Evolutionary conservation across 2,113 vertebrate genomes (phyloP).

Genomic region (Lophius piscatorius): DNA sequence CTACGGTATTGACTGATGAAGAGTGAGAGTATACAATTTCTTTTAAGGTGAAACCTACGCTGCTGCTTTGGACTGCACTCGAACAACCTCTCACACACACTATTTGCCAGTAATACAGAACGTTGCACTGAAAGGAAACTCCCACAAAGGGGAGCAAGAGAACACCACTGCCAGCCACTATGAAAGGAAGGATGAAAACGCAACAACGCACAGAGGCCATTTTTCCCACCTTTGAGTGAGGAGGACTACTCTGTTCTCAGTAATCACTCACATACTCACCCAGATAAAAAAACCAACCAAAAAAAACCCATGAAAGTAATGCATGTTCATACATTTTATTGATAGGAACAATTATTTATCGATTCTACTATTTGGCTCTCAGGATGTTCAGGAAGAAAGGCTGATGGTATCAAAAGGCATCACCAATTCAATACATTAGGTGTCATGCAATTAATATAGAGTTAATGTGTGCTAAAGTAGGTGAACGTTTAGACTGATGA

Average conservation of each 20-base stretch:
- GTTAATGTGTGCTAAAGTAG: not conserved
- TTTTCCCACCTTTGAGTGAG: constrained; percentile 46
- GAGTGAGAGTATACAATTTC: not conserved
- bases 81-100: constrained; percentile 51
- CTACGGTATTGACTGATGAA: constrained; percentile 23
- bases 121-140: constrained; percentile 51
- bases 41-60: constrained; percentile 32
- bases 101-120: constrained; percentile 24
- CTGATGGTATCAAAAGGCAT: not conserved
- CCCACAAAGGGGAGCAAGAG: constrained; percentile 77
- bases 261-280: not conserved
- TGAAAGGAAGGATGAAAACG: constrained; percentile 63
- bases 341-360: constrained; percentile 1
- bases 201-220: constrained; percentile 68
- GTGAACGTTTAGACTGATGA: constrained; percentile 5
- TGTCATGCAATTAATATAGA: constrained; percentile 11
- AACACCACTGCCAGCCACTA: constrained; percentile 57
- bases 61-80: constrained; percentile 49
- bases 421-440: constrained; percentile 36
- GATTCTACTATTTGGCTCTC: not conserved
- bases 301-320: not conserved
- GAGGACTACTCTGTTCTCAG: constrained; percentile 45
- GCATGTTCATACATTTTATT: not conserved
- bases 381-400: constrained; percentile 6
- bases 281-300: constrained; percentile 3